Base-by-base conservation (phyloP, 2,113 vertebrate genomes). In the Anoplopoma fimbria region DNA sequence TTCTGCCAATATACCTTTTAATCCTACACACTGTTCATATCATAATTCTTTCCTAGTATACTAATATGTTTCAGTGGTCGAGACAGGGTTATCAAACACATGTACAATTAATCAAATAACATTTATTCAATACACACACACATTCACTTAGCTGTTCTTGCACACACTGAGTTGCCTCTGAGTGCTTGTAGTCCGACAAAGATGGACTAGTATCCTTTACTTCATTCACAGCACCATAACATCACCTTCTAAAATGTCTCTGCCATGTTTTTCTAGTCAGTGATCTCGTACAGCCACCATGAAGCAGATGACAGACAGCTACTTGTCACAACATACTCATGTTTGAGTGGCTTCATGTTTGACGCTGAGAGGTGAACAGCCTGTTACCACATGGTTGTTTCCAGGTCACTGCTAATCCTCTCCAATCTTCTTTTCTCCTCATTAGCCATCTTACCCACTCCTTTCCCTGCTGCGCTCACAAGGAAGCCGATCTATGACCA, bases 391-490 rank as follows among this genome's bases (percentile, higher is more conserved):
- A 88, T 53, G 83, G 83, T 84, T 84, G 64, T 91, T 94, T 93
- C 65, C 84, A 93, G 93, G 93, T 93, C 91, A 92, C 62, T 14
- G 81, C 79, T 95, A 95, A 95, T 91, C 92, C 88, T 25, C 61
- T 82, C 36, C 88, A 94, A 95, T 92, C 94, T 94, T 81, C 91
- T 95, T 94, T 94, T 81, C 90, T 88, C 79, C 86, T 81, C 71
- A 88, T 91, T 89, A 92, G 83, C 83, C 86, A 86, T 91, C 90
- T 89, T 89, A 86, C 82, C 83, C 31, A 3, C 67, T 83, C n/a
- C 83, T 75, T 83, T 83, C 70, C 27, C 85, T 34, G 49, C 77
- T 64, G 79, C 14, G 0, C 69, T 36, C 81, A 82, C 45, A 0
- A 29, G 65, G 36, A 68, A 81, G 63, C 72, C n/a, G 15, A 34